phyloP scores from a whole-genome alignment of 1,140 invertebrate species.

The Drosophila kikkawai region DNA sequence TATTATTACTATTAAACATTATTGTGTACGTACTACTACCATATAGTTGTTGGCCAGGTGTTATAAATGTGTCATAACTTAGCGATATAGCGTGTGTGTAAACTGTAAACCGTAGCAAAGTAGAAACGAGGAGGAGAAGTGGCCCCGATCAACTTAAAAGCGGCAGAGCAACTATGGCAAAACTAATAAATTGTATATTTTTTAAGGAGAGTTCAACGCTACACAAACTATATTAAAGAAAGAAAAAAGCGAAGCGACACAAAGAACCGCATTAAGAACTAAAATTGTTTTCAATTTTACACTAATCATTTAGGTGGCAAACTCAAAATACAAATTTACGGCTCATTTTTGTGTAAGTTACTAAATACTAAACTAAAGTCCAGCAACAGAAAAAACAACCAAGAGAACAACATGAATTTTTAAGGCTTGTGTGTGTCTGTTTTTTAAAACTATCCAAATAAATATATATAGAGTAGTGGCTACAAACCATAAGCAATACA shows the following conservation, averaged over 20 bases:
- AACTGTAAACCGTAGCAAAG: slow-evolving; percentile 42
- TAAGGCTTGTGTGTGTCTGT: slow-evolving; percentile 43
- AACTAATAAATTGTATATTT: slow-evolving; percentile 65
- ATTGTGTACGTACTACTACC: slow-evolving; percentile 39
- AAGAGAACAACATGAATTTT: slow-evolving; percentile 23
- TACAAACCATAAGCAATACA: slow-evolving; percentile 43
- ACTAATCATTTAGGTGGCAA: slow-evolving; percentile 47
- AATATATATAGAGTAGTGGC: slow-evolving; percentile 39
- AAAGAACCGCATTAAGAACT: slow-evolving; percentile 43
- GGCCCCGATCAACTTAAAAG: slow-evolving; percentile 42
- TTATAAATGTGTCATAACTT: slow-evolving; percentile 52
- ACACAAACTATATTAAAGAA: slow-evolving; percentile 29
- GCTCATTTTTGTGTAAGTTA: slow-evolving; percentile 61
- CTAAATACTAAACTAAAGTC: slow-evolving; percentile 43
- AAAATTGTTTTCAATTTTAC: slow-evolving; percentile 80
- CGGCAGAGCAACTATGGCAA: slow-evolving; percentile 57
- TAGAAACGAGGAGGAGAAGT: slow-evolving; percentile 10
- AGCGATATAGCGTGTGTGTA: slow-evolving; percentile 37
- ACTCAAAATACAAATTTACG: slow-evolving; percentile 50
- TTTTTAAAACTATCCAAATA: slow-evolving; percentile 42
- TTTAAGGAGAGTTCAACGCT: slow-evolving; percentile 26
- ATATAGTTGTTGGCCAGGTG: slow-evolving; percentile 49
- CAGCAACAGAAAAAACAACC: slow-evolving; percentile 35
- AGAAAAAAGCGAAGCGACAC: slow-evolving; percentile 15
- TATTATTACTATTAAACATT: slow-evolving; percentile 50